Evolutionary conservation across 2,888 invertebrate species (phyloP), one percentile per base, ranked within the genome.

Genomic region (Drosophila austrosaltans): DNA sequence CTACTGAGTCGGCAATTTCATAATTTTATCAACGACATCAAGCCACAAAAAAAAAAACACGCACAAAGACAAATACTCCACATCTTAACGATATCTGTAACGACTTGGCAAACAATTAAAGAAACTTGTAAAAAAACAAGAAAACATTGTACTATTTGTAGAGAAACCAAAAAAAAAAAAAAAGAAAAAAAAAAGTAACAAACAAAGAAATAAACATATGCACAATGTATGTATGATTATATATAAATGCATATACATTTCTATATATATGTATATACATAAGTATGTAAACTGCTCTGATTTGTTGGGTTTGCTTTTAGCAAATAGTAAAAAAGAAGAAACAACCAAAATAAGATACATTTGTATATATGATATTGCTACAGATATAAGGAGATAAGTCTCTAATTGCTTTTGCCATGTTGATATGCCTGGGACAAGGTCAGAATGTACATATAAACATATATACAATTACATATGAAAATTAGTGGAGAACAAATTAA

Each of bases 1-100:
- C n/a, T n/a, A 22, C 25, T 39, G 22, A 70, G 74, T 40, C 80
- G 71, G 69, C 69, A 80, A 89, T 87, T 85, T 89, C 75, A 85
- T 85, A 88, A 77, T 78, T 85, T 85, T 86, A 85, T 87, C 89
- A 87, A 78, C 78, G 69, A 76, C 82, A 66, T 64, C 85, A 82
- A 40, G 66, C 70, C 70, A 72, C 83, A 88, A 88, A 16, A 16
- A 16, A 16, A 16, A 16, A 16, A 16, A 84, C 79, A 86, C 79
- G 79, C 77, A 75, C 81, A 79, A 68, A 81, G 69, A 70, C 89
- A 83, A 83, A 83, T 83, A 67, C 30, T 48, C 87, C 68, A 73
- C 68, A 73, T 77, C 56, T 72, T 62, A 63, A 72, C 63, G 79
- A 77, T 82, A 87, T 82, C 76, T 75, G 79, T 79, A 76, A 77